Conservation (phyloP, 53 echinoderm and acorn worm genomes). For the Actinopyga echinites region DNA sequence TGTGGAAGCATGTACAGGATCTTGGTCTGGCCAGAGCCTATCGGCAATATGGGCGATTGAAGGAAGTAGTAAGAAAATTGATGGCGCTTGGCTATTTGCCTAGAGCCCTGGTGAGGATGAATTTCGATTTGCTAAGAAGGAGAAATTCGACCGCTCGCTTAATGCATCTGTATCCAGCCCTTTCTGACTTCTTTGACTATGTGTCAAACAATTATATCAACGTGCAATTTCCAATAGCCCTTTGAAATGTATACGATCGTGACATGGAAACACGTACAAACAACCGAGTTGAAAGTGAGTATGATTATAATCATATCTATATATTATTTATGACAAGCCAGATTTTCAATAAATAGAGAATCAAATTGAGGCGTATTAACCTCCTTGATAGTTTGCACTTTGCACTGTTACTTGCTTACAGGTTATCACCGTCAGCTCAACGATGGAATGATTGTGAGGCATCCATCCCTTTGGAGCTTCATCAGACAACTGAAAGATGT, state of each 20-base stretch:
- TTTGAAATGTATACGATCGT: constrained; percentile 48
- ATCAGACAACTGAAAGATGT: constrained; percentile 35
- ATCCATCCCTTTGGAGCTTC: constrained; percentile 37
- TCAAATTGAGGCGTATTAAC: no score
- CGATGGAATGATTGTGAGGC: neutral
- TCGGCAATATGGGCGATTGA: neutral
- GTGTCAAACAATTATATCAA: constrained; percentile 11
- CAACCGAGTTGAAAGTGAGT: constrained; percentile 46
- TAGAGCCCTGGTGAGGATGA: constrained; percentile 18
- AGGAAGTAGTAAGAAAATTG: constrained; percentile 12
- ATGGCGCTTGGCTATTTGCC: constrained; percentile 59
- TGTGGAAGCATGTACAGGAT: constrained; percentile 38
- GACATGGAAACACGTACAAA: constrained; percentile 36
- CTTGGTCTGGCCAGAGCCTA: constrained; percentile 30
- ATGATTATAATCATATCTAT: neutral
- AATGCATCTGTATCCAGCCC: constrained; percentile 4
- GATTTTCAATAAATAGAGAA: no score
- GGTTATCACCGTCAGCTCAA: constrained; percentile 25
- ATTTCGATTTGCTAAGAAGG: neutral
- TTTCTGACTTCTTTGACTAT: constrained; percentile 24
- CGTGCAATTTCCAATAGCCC: neutral
- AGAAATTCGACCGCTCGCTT: neutral
- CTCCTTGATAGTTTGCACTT: neutral
- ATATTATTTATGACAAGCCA: no score
- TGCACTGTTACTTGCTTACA: neutral